phyloP scores from a whole-genome alignment of 2,888 invertebrate genomes.

The Agriotes lineatus region DNA sequence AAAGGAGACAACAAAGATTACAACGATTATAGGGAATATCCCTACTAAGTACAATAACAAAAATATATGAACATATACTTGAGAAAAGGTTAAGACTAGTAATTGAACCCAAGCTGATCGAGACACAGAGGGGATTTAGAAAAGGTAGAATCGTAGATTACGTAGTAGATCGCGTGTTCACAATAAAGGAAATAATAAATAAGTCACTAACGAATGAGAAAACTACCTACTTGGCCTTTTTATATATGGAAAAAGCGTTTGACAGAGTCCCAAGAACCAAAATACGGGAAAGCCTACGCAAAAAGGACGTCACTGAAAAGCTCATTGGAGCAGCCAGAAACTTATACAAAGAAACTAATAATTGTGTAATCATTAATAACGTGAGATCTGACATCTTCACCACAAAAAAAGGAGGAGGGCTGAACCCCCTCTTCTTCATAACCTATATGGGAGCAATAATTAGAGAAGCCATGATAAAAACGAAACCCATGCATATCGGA shows the following conservation, averaged over 20 bases:
- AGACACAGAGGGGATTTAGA: too few species aligned
- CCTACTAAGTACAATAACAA: too few species aligned
- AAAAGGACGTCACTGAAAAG: background rate
- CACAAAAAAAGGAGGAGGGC: constrained; percentile 1
- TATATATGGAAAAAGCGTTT: background rate
- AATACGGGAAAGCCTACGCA: too few species aligned
- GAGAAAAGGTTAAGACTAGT: too few species aligned
- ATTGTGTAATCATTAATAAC: background rate
- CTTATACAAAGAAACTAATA: background rate
- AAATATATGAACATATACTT: too few species aligned
- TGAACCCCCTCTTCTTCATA: background rate
- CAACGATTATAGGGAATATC: too few species aligned
- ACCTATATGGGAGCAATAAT: background rate
- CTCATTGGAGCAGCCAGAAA: background rate
- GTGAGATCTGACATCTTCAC: background rate
- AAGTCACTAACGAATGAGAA: background rate
- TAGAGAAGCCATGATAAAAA: background rate
- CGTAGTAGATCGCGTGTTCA: too few species aligned
- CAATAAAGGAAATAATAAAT: constrained; percentile 2
- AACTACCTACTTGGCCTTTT: constrained; percentile 6
- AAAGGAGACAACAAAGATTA: too few species aligned
- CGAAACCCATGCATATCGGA: background rate
- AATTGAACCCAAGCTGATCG: too few species aligned
- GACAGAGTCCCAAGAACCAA: too few species aligned
- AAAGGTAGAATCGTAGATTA: too few species aligned